Conservation (phyloP, 2,113 vertebrate genomes). For the Xerus inauris region DNA sequence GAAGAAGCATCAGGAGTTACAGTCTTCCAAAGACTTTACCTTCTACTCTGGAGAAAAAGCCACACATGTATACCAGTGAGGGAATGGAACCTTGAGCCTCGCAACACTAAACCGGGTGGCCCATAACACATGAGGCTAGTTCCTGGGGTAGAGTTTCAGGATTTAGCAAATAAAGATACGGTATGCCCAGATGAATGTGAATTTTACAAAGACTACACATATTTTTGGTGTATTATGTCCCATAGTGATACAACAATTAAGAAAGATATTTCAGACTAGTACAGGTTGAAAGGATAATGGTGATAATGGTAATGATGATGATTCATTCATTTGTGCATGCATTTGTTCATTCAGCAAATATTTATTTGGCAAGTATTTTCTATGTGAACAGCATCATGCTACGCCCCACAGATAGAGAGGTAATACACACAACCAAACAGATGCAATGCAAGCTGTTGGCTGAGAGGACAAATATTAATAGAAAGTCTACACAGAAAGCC, state of each 20-base stretch:
- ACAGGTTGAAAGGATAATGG: background rate
- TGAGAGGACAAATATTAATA: background rate
- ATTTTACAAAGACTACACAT: background rate
- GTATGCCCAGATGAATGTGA: background rate
- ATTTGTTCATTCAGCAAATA: background rate
- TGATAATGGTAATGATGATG: background rate
- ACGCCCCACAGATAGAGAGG: background rate
- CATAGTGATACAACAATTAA: background rate
- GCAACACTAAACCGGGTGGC: accelerated
- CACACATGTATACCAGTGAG: background rate
- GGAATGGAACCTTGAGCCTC: background rate
- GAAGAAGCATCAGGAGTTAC: background rate
- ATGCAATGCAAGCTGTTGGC: background rate
- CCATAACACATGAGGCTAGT: background rate
- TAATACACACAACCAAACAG: background rate
- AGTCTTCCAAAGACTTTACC: background rate
- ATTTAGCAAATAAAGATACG: background rate
- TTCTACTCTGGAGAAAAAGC: background rate
- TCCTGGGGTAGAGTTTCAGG: background rate
- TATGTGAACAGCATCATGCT: background rate
- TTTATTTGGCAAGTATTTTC: background rate
- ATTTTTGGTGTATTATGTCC: background rate
- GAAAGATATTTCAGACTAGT: background rate
- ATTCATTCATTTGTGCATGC: background rate
- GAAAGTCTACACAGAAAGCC: background rate